Evolutionary conservation across 2,113 vertebrate genomes (phyloP).

Genomic region (Cebidichthys violaceus): DNA sequence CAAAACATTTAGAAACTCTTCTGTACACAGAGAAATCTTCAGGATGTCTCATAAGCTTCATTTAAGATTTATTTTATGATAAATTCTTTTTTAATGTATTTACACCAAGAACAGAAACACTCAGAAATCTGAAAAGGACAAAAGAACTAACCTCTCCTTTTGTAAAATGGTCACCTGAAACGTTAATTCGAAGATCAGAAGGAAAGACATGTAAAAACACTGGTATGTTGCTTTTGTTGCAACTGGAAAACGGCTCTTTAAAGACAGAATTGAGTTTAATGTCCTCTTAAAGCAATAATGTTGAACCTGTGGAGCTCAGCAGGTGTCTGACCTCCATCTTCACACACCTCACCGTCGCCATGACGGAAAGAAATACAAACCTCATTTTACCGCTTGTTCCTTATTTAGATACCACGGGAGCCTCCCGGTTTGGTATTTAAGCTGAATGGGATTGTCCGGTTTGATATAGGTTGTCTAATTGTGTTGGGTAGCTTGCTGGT

Average conservation of each 20-base stretch:
- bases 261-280: neutral
- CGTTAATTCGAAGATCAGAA: neutral
- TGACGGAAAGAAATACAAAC: slow-evolving; percentile 17
- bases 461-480: slow-evolving; percentile 45
- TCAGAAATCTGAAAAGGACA: too few species aligned
- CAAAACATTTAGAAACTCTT: neutral
- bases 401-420: neutral
- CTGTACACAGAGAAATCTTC: neutral
- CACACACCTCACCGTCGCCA: neutral
- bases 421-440: slow-evolving; percentile 54
- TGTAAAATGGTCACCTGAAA: too few species aligned
- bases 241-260: neutral
- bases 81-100: too few species aligned
- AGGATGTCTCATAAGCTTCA: neutral
- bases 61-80: too few species aligned
- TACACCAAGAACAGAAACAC: neutral
- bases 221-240: neutral
- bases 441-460: slow-evolving; percentile 28
- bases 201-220: neutral
- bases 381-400: neutral
- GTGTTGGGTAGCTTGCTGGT: slow-evolving; percentile 35
- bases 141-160: neutral
- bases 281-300: slow-evolving; percentile 15
- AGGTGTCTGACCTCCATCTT: slow-evolving; percentile 31
- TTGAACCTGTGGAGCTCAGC: slow-evolving; percentile 38